A percentile compares a stretch with the other conserved stretches of the same genome.
Evolutionary conservation across 2,888 invertebrate genomes (phyloP).

Genomic region (Synergus gifuensis): DNA sequence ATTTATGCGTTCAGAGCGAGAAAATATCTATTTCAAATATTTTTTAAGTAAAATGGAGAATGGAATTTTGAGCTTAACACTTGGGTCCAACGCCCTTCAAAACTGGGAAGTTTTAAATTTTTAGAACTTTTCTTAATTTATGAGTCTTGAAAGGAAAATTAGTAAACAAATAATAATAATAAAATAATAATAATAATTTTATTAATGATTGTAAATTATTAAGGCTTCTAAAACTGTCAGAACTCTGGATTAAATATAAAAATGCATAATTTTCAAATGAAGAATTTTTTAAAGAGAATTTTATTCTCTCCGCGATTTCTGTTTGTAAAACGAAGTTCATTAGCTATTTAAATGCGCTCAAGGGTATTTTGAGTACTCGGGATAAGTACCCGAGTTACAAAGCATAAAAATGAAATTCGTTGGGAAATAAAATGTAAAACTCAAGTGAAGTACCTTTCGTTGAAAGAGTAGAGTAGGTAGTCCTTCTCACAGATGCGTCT

Average conservation of each 20-base stretch:
- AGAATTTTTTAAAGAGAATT: background rate
- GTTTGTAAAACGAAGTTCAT: conserved; percentile 30
- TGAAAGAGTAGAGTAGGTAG: conserved; percentile 44
- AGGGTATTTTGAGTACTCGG: conserved; percentile 33
- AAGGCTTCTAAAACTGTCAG: too few relatives aligned
- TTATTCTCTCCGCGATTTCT: background rate
- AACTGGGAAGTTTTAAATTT: too few relatives aligned
- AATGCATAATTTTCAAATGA: background rate
- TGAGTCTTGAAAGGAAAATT: too few relatives aligned
- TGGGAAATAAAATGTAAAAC: conserved; percentile 35
- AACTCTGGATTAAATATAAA: background rate
- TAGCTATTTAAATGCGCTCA: conserved; percentile 28
- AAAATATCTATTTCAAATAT: too few relatives aligned
- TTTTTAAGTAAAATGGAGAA: too few relatives aligned
- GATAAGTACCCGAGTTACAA: conserved; percentile 26
- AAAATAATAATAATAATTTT: too few relatives aligned
- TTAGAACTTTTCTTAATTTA: too few relatives aligned
- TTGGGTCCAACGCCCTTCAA: too few relatives aligned
- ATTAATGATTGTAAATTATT: too few relatives aligned
- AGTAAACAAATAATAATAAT: too few relatives aligned
- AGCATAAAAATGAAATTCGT: conserved; percentile 36
- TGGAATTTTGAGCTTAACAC: too few relatives aligned
- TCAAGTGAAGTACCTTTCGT: conserved; percentile 1
- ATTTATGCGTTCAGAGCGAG: too few relatives aligned
- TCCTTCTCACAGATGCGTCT: conserved; percentile 64